Conservation (phyloP, 2,888 invertebrate genomes). For the Odontothrips loti region DNA sequence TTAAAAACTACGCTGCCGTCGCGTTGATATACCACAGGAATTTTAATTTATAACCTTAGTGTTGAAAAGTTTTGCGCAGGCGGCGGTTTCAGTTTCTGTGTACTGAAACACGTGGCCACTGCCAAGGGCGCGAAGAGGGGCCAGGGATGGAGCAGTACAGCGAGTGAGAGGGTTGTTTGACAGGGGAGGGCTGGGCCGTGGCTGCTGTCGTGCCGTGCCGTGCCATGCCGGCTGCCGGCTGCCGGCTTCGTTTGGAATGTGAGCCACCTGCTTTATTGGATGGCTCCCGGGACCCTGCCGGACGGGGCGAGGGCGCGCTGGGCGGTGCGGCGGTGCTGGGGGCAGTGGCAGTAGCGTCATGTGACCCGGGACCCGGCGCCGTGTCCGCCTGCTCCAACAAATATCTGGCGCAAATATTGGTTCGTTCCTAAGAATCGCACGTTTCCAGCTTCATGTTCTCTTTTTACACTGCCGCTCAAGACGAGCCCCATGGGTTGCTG, state of each 20-base stretch:
- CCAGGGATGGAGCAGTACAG: neutral
- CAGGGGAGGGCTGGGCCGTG: neutral
- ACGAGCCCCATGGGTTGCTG: neutral
- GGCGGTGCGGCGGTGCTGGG: neutral
- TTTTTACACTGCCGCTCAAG: too few species aligned
- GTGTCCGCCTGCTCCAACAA: too few species aligned
- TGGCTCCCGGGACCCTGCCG: neutral
- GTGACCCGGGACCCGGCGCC: too few species aligned
- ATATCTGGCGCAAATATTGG: too few species aligned
- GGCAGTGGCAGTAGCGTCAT: too few species aligned
- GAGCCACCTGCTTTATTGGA: constrained; percentile 15
- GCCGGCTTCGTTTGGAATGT: neutral
- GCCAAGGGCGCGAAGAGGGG: neutral
- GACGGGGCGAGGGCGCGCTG: neutral
- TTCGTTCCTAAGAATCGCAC: too few species aligned
- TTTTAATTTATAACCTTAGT: too few species aligned
- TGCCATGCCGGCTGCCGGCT: too few species aligned
- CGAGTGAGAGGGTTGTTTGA: neutral
- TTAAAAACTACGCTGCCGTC: too few species aligned
- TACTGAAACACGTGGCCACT: neutral
- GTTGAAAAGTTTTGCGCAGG: neutral
- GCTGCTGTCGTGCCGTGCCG: too few species aligned
- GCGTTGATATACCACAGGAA: too few species aligned
- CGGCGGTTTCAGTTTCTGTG: neutral
- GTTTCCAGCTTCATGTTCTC: too few species aligned